Evolutionary conservation across 2,888 invertebrate species (phyloP).

Genomic region (Siphlonurus alternatus): DNA sequence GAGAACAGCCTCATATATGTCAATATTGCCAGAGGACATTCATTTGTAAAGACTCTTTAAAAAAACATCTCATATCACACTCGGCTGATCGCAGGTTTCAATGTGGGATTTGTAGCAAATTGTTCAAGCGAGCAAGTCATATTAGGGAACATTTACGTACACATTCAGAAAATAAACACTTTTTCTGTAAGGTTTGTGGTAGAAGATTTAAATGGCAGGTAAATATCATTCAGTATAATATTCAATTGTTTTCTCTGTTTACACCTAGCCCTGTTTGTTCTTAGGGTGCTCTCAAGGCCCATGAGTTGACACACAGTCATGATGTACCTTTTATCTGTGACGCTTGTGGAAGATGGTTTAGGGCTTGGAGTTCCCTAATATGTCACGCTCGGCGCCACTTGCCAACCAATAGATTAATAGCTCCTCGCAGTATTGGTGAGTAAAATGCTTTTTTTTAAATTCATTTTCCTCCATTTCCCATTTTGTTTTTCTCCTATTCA

Average conservation of each 20-base stretch:
- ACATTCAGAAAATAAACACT: constrained; percentile 2
- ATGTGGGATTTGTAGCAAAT: constrained; percentile 5
- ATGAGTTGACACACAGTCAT: constrained; percentile 6
- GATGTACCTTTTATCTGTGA: background rate
- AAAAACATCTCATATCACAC: constrained; percentile 6
- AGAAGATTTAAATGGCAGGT: constrained; percentile 8
- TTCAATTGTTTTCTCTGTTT: background rate
- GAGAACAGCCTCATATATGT: constrained; percentile 7
- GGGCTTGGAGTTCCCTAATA: constrained; percentile 6
- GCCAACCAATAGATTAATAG: too few relatives aligned
- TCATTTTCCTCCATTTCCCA: too few relatives aligned
- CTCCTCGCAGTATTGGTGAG: too few relatives aligned
- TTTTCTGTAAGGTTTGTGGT: constrained; percentile 3
- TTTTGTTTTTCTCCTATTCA: background rate
- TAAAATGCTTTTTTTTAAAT: too few relatives aligned
- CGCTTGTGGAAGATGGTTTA: constrained; percentile 7
- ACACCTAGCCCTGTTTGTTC: background rate
- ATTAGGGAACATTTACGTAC: constrained; percentile 5
- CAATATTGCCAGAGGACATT: constrained; percentile 6
- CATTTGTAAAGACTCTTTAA: constrained; percentile 4
- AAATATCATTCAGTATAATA: background rate
- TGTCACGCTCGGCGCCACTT: background rate
- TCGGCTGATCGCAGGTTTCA: constrained; percentile 5
- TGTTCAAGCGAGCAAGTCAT: constrained; percentile 6
- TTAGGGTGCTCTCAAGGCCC: constrained; percentile 7